Base-by-base conservation (phyloP, 2,888 invertebrate genomes). In the Stenotaenia linearis region DNA sequence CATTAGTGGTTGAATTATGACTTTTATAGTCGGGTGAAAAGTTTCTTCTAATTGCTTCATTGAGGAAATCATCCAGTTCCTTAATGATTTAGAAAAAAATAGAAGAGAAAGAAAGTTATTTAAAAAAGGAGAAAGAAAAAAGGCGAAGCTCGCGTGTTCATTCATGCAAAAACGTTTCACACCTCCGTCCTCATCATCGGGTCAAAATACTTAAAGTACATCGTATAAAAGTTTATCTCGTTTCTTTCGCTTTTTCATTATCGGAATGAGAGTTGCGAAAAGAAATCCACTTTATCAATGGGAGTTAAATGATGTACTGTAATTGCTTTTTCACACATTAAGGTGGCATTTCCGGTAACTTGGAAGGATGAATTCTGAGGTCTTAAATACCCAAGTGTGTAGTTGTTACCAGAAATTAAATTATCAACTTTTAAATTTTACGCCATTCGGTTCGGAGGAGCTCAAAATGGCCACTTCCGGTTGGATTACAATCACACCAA, bases 1-100 rank as follows among this genome's bases (percentile, higher is more conserved):
- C 74, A 74, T 30, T 74, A 30, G 32, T 28, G 74, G 74, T 32
- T 74, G 32, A 74, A 32, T 74, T 74, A 74, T 74, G 74, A 28
- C 74, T 15, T 28, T 74, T 74, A 74, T 74, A 32, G 10, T 76
- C 35, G 9, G 76, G 35, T 30, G 28, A 32, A 76, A 76, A 76
- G 76, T 76, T 35, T 32, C 76, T 76, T 76, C 35, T 76, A 76
- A 76, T 76, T 76, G 76, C 35, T 35, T 35, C 32, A 30, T 23
- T 35, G 37, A 30, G 76, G 76, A 76, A 76, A 76, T 76, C 35
- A 35, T 32, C 23, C 32, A 76, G 30, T 23, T 23, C 76, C 76
- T 30, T 32, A 76, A 32, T 76, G 30, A 23, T 35, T 35, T 74
- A 0, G 23, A 74, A 21, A 32, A n/a, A 3, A 25, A 74, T 6